Evolutionary conservation across 2,888 invertebrate species (phyloP), one percentile per base, ranked within the genome.

Genomic region (Drosophila testacea): DNA sequence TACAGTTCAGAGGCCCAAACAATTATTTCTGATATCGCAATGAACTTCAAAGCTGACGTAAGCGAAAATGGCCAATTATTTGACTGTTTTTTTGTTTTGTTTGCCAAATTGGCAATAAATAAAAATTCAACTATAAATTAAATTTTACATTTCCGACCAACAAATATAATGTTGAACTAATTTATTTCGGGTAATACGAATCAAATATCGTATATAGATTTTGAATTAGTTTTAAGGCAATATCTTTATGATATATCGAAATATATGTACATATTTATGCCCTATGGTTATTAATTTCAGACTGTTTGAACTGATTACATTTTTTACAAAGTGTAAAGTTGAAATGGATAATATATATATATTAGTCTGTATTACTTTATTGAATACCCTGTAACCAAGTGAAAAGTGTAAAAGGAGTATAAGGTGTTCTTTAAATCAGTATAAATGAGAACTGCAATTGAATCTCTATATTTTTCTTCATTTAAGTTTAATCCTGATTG

Each of bases 31-130:
- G 59, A 66, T 75, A 52, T 73, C 48, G 73, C 57, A 48, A 62
- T 73, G 72, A 65, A 80, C 80, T 72, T 77, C 52, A 69, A 61
- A 66, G 77, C 73, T 77, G 81, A 77, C 81, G 78, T 65, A 70
- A 77, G 59, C 62, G 30, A 54, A 47, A 61, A 54, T 55, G 3
- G 60, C 42, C 54, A 64, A 61, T 60, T 9, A 63, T 52, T 63
- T 60, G 56, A 27, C 22, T 32, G 30, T 13, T 30, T 32, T 4
- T 11, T 28, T 13, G 38, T 9, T 48, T 41, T 62, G 22, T 44
- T 34, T 44, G 7, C 16, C 32, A 54, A 54, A 54, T n/a, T 41
- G 2, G 30, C 16, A 41, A 30, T 54, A 30, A 3, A 16, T 22
- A 42, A 22, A 27, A 28, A 44, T 1, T 1, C 5, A 4, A 44